Conservation (phyloP, 2,113 vertebrate species). For the Beaufortia kweichowensis region DNA sequence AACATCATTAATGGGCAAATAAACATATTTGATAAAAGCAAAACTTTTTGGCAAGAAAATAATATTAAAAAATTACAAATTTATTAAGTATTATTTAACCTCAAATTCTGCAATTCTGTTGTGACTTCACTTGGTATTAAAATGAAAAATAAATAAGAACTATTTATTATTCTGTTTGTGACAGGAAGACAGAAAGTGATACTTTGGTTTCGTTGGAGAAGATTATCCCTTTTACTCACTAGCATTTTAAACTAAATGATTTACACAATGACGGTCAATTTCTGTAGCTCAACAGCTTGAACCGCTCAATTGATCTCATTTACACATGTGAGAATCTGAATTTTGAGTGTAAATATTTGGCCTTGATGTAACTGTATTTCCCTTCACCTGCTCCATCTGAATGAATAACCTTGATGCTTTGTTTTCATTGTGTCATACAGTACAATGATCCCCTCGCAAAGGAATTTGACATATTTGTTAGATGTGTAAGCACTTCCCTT, state of each 20-base stretch:
- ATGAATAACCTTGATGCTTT: conserved; percentile 36
- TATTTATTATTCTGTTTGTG: no score
- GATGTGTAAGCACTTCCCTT: background rate
- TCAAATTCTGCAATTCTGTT: no score
- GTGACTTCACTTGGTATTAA: no score
- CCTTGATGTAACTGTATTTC: conserved; percentile 28
- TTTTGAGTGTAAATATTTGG: conserved; percentile 52
- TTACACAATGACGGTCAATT: background rate
- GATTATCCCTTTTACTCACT: background rate
- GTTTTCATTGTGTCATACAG: conserved; percentile 35
- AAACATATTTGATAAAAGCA: no score
- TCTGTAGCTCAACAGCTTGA: conserved; percentile 15
- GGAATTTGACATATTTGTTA: background rate
- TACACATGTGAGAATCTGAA: conserved; percentile 49
- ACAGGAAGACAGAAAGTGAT: no score
- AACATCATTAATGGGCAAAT: no score
- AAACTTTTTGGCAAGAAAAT: no score
- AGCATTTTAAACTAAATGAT: background rate
- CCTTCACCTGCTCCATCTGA: conserved; percentile 22
- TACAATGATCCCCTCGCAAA: conserved; percentile 22
- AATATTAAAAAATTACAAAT: no score
- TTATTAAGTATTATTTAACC: no score
- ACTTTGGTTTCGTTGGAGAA: no score
- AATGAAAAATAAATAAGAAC: no score
- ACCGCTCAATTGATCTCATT: conserved; percentile 30